These are phyloP conservation scores for Anastrepha ludens DNA, from an alignment of 1,140 invertebrate genomes.

Conservation along the genomic window DNA sequence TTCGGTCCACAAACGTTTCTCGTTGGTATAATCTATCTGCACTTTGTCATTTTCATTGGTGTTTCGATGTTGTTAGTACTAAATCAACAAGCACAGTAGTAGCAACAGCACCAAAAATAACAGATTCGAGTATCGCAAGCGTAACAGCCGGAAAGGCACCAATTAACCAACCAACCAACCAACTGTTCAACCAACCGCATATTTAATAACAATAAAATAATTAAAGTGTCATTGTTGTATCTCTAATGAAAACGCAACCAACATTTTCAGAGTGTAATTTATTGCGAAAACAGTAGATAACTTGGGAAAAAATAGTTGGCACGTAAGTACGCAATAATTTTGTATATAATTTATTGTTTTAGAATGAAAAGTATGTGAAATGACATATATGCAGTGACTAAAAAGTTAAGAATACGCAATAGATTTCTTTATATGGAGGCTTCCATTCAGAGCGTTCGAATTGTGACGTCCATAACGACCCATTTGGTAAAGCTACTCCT, in stretches of 20 bases:
- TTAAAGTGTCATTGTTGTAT: slow-evolving; percentile 25
- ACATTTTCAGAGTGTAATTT: not conserved
- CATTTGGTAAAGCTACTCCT: no score
- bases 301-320: not conserved
- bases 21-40: not conserved
- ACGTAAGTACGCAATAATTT: slow-evolving; percentile 9
- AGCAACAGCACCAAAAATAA: slow-evolving; percentile 22
- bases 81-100: slow-evolving; percentile 36
- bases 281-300: not conserved
- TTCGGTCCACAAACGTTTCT: slow-evolving; percentile 13
- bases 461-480: no score
- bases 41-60: slow-evolving; percentile 36
- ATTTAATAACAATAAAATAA: slow-evolving; percentile 32
- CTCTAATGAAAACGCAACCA: slow-evolving; percentile 10
- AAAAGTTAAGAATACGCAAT: no score
- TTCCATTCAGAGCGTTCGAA: no score
- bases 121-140: slow-evolving; percentile 11
- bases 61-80: slow-evolving; percentile 29
- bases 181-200: slow-evolving; percentile 21
- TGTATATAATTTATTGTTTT: not conserved
- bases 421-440: no score
- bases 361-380: not conserved
- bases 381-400: not conserved
- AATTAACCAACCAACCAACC: slow-evolving; percentile 45
- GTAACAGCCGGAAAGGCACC: slow-evolving; percentile 44